phyloP scores from a whole-genome alignment of 2,113 vertebrate species.

The Tautogolabrus adspersus region DNA sequence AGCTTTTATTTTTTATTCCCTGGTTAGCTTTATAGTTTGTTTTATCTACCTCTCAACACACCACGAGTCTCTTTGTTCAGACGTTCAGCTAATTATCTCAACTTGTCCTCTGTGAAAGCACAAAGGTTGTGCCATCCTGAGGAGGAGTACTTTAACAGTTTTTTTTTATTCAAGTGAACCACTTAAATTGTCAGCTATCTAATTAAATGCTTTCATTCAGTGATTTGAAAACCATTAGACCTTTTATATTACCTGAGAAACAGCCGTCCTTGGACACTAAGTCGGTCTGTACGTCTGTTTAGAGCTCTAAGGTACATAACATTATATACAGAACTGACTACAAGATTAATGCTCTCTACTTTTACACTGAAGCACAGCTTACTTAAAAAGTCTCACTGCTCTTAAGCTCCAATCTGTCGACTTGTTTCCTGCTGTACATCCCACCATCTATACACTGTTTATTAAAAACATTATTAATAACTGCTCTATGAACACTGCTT shows the following conservation, averaged over 20 bases:
- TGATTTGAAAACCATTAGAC: too few species aligned
- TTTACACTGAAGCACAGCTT: too few species aligned
- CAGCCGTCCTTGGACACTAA: too few species aligned
- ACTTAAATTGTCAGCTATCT: too few species aligned
- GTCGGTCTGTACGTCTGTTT: too few species aligned
- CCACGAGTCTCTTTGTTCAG: background rate
- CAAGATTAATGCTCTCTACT: background rate
- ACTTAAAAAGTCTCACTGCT: too few species aligned
- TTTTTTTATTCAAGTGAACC: background rate
- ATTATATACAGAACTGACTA: too few species aligned
- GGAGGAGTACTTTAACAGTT: background rate
- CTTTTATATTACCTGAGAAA: too few species aligned
- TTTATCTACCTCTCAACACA: constrained; percentile 3
- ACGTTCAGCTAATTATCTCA: background rate
- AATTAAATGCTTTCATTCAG: too few species aligned
- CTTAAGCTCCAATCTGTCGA: too few species aligned
- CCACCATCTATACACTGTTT: background rate
- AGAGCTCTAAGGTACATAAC: too few species aligned
- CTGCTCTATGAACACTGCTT: constrained; percentile 21
- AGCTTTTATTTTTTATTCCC: background rate
- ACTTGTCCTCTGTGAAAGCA: background rate
- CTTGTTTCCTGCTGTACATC: too few species aligned
- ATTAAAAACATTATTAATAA: constrained; percentile 1
- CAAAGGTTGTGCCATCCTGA: background rate
- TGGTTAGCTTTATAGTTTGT: background rate